Conservation (phyloP, 2,888 invertebrate genomes). For the Atrina japonica region DNA sequence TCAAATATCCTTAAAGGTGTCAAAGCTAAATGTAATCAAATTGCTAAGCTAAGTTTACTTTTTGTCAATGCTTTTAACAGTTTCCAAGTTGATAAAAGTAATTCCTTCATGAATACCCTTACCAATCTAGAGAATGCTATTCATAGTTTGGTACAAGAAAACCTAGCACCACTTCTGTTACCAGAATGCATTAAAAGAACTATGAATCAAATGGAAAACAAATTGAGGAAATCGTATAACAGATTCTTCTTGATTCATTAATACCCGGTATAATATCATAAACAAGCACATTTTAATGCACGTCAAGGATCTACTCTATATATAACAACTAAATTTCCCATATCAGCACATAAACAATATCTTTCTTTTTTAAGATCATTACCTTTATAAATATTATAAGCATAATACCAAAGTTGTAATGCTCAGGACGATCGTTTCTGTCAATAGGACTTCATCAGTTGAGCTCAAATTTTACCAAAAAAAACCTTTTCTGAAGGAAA, state of each 20-base stretch:
- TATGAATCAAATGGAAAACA: background rate
- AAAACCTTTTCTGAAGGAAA: no score
- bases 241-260: background rate
- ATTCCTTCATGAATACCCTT: conserved; percentile 17
- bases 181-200: background rate
- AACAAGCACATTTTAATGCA: conserved; percentile 5
- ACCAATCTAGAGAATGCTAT: conserved; percentile 32
- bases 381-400: conserved; percentile 43
- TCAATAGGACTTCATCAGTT: no score
- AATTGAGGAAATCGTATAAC: background rate
- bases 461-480: no score
- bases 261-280: conserved; percentile 2
- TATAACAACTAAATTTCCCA: conserved; percentile 25
- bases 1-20: conserved; percentile 35
- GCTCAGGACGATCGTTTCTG: no score
- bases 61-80: conserved; percentile 17
- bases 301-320: background rate
- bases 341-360: conserved; percentile 21
- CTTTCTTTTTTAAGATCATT: conserved; percentile 30
- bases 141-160: conserved; percentile 2
- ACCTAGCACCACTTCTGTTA: conserved; percentile 5
- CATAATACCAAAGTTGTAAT: no score
- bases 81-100: conserved; percentile 21
- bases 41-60: conserved; percentile 5
- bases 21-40: conserved; percentile 34